These are phyloP conservation scores for Mythimna albipuncta DNA, from an alignment of 2,888 invertebrate genomes.

Conservation along the genomic window DNA sequence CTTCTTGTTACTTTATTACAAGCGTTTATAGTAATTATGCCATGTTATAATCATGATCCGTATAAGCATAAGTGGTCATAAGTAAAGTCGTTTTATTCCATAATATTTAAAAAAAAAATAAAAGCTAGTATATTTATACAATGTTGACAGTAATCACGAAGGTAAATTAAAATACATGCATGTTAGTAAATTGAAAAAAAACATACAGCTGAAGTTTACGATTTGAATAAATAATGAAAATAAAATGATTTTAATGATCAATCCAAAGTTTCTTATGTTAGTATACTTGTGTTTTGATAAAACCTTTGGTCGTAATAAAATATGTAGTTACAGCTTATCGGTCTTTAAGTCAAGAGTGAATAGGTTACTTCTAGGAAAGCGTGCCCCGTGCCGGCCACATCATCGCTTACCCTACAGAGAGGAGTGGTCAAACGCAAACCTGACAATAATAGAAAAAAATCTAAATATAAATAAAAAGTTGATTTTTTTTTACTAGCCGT, in stretches of 20 bases:
- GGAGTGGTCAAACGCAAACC: too few relatives aligned
- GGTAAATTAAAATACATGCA: not conserved
- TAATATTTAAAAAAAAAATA: not conserved
- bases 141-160: not conserved
- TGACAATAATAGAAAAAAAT: too few relatives aligned
- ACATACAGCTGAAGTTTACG: too few relatives aligned
- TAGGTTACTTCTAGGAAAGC: too few relatives aligned
- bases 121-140: not conserved
- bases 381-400: too few relatives aligned
- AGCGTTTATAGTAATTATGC: conserved; percentile 13
- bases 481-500: too few relatives aligned
- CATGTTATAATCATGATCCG: conserved; percentile 7
- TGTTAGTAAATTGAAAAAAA: not conserved
- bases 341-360: too few relatives aligned
- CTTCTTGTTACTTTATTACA: conserved; percentile 2
- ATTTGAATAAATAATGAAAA: not conserved
- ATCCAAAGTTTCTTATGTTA: too few relatives aligned
- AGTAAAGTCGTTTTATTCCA: conserved; percentile 13
- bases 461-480: not conserved
- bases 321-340: not conserved
- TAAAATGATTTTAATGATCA: too few relatives aligned
- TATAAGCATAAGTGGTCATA: conserved; percentile 2
- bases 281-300: not conserved
- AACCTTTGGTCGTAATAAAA: not conserved
- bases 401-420: too few relatives aligned